Conservation (phyloP, 2,113 vertebrate species). For the Crotophaga sulcirostris region DNA sequence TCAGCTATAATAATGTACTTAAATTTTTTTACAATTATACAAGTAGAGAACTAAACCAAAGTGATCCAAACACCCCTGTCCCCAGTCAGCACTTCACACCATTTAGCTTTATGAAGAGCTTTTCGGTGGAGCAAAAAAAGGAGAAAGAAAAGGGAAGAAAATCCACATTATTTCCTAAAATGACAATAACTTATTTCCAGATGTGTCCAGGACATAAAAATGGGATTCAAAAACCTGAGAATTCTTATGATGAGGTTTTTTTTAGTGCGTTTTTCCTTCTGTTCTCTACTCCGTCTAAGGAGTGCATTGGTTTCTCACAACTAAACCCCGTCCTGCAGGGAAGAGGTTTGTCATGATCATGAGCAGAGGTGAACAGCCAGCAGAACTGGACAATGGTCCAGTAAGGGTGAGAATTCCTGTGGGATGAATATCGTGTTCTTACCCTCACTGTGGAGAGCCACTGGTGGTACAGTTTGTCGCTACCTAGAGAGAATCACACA, state of each 20-base stretch:
- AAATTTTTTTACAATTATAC: not conserved
- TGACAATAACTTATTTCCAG: not conserved
- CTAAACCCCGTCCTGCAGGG: not conserved
- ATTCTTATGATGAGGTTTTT: not conserved
- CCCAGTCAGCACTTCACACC: not conserved
- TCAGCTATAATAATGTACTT: not conserved
- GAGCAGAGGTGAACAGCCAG: not conserved
- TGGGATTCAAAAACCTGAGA: not conserved
- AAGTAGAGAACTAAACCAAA: not conserved
- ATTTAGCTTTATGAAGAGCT: not conserved
- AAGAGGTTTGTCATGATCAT: not conserved
- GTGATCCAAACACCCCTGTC: not conserved
- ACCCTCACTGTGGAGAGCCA: slow-evolving; percentile 98
- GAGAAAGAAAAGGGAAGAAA: not conserved
- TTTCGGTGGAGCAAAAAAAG: not conserved
- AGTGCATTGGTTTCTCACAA: not conserved
- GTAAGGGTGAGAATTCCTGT: not conserved
- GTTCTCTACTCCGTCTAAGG: not conserved
- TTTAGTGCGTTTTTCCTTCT: not conserved
- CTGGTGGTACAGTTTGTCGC: slow-evolving; percentile 94
- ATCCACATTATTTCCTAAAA: not conserved
- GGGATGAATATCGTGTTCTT: slow-evolving; percentile 43
- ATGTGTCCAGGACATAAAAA: not conserved
- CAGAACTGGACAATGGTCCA: not conserved
- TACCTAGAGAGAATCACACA: slow-evolving; percentile 78